Evolutionary conservation across 2,113 vertebrate genomes (phyloP).

Genomic region (Sakesphorus luctuosus): DNA sequence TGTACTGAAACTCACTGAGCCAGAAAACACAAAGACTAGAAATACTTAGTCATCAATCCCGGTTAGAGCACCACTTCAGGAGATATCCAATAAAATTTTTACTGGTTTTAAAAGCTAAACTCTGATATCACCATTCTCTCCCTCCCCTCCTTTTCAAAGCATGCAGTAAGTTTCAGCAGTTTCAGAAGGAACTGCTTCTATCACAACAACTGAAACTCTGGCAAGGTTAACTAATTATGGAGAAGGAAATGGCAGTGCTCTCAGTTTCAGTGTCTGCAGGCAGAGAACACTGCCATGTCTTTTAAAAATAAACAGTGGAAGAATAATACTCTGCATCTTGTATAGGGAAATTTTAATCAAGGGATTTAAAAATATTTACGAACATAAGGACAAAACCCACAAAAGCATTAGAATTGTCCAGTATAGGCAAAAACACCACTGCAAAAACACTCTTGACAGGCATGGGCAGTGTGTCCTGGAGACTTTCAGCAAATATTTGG

Average conservation of each 20-base stretch:
- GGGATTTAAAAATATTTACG: not conserved
- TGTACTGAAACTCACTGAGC: not conserved
- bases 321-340: not conserved
- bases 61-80: not conserved
- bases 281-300: not conserved
- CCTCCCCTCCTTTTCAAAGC: not conserved
- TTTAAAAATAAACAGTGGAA: not conserved
- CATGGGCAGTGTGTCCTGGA: not conserved
- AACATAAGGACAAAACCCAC: not conserved
- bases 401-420: not conserved
- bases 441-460: not conserved
- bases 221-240: not conserved
- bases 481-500: not conserved
- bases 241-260: not conserved
- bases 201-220: not conserved
- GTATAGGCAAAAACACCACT: not conserved
- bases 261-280: not conserved
- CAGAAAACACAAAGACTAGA: conserved; percentile 16
- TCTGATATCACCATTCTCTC: not conserved
- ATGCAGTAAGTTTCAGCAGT: not conserved
- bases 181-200: not conserved
- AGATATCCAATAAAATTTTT: not conserved
- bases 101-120: conserved; percentile 11
- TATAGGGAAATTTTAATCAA: not conserved
- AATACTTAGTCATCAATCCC: not conserved